These are phyloP conservation scores for Procavia capensis DNA, from an alignment of 2,113 vertebrate species.

Conservation along the genomic window DNA sequence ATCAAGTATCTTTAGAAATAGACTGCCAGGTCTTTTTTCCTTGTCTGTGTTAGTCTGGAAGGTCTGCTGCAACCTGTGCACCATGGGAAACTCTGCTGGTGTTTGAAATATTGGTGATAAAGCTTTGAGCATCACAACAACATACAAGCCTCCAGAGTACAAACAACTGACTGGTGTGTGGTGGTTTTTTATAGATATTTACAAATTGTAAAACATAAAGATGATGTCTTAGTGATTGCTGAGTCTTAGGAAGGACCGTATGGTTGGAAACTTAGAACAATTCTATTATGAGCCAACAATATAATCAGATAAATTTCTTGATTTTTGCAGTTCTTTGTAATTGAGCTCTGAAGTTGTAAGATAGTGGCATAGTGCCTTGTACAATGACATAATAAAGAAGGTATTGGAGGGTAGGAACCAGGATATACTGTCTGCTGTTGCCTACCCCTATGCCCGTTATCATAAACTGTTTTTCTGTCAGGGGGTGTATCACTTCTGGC, in stretches of 20 bases:
- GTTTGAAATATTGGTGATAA: too few species aligned
- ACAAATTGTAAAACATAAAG: background rate
- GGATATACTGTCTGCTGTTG: background rate
- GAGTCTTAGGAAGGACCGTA: background rate
- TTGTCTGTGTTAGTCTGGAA: too few species aligned
- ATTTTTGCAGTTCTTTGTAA: background rate
- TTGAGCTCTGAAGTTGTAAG: background rate
- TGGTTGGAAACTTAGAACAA: background rate
- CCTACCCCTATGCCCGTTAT: background rate
- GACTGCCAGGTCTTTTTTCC: too few species aligned
- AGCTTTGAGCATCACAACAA: too few species aligned
- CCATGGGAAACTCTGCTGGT: too few species aligned
- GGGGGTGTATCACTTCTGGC: background rate
- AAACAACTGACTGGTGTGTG: too few species aligned
- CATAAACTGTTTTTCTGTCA: background rate
- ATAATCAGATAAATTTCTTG: background rate
- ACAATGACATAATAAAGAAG: background rate
- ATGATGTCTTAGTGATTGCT: background rate
- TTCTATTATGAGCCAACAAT: background rate
- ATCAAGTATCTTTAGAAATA: too few species aligned
- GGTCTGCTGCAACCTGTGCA: too few species aligned
- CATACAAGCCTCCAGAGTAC: too few species aligned
- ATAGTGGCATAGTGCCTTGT: background rate
- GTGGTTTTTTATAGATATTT: too few species aligned
- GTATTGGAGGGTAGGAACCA: background rate